Conservation (phyloP, 2,113 vertebrate genomes). For the Myiopsitta monachus region DNA sequence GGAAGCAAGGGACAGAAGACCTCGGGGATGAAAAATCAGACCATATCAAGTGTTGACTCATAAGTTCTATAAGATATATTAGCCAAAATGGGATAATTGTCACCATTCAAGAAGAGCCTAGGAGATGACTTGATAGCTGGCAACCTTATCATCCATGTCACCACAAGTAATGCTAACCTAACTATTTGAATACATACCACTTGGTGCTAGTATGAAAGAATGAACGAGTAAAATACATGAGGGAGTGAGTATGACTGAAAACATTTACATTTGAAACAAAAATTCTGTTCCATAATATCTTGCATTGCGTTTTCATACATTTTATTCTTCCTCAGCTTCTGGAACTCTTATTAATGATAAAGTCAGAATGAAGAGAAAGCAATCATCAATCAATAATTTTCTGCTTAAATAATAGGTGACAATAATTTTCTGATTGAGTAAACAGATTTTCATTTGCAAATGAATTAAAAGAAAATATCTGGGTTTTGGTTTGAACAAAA, state of each 20-base stretch:
- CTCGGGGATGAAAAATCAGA: not conserved
- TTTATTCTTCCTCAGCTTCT: not conserved
- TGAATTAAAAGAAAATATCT: not conserved
- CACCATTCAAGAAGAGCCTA: not conserved
- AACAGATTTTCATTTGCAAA: not conserved
- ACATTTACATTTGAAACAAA: not conserved
- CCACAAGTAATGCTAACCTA: not conserved
- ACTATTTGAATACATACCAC: not conserved
- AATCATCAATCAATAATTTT: not conserved
- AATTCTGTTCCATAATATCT: not conserved
- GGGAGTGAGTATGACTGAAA: not conserved
- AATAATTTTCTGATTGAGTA: not conserved
- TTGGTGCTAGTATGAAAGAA: not conserved
- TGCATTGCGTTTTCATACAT: not conserved
- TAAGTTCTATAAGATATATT: not conserved
- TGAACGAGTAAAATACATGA: not conserved
- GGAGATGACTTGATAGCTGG: not conserved
- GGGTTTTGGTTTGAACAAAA: not conserved
- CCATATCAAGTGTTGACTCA: not conserved
- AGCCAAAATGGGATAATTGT: not conserved
- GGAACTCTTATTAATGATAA: not conserved
- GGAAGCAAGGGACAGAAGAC: not conserved
- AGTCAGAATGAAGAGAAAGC: not conserved
- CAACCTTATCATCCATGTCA: not conserved
- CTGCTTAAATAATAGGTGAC: not conserved